Conservation (phyloP, 2,888 invertebrate species). For the Protodeltote pygarga region DNA sequence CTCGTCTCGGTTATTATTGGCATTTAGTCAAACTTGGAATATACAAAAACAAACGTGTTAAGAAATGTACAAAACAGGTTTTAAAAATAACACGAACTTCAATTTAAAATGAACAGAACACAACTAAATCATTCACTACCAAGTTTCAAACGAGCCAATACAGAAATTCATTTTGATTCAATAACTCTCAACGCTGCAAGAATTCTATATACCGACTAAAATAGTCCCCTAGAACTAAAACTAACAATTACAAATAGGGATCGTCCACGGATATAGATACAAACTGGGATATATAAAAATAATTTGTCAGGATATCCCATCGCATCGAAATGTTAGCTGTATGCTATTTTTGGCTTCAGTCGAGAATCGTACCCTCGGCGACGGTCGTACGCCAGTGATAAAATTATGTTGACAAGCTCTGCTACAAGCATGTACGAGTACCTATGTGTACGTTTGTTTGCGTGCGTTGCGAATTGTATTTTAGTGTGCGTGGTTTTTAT, state of each 20-base stretch:
- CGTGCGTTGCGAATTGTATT: constrained; percentile 13
- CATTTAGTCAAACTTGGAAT: too few relatives aligned
- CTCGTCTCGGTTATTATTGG: too few relatives aligned
- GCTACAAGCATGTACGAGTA: constrained; percentile 1
- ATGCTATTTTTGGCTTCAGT: constrained; percentile 50
- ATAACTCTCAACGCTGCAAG: constrained; percentile 7
- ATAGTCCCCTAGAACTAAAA: constrained; percentile 34
- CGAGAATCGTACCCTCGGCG: constrained; percentile 38
- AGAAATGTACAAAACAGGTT: too few relatives aligned
- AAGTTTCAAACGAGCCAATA: too few relatives aligned
- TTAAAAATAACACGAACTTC: too few relatives aligned
- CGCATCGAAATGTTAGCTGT: constrained; percentile 59
- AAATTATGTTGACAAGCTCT: constrained; percentile 40
- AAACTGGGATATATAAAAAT: constrained; percentile 79
- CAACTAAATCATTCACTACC: too few relatives aligned
- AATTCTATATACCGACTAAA: constrained; percentile 23
- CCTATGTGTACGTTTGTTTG: background rate
- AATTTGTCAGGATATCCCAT: constrained; percentile 85
- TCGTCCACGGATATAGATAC: constrained; percentile 67
- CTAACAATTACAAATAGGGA: constrained; percentile 40
- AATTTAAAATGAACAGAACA: too few relatives aligned
- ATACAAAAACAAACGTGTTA: too few relatives aligned
- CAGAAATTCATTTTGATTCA: background rate
- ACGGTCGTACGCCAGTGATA: constrained; percentile 29
- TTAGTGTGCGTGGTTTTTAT: constrained; percentile 2